Percentiles rank a stretch among this genome's conserved stretches.
Evolutionary conservation across 1,140 invertebrate species (phyloP).

Genomic region (Heliconius eleuchia): DNA sequence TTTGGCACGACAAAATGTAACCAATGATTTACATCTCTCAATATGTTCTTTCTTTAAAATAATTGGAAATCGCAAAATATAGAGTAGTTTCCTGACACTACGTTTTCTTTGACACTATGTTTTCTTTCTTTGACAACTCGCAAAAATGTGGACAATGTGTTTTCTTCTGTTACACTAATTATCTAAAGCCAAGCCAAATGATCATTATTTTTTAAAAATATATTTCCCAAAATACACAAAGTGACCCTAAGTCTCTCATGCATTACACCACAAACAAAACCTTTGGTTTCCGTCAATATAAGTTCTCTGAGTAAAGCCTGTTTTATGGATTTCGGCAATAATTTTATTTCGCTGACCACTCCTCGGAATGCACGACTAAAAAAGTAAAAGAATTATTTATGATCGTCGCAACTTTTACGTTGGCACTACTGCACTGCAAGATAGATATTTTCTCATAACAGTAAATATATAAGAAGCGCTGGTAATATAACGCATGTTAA

Average conservation of each 20-base stretch:
- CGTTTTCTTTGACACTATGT: too few species aligned
- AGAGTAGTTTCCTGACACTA: too few species aligned
- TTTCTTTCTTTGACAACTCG: too few species aligned
- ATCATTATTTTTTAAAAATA: neutral
- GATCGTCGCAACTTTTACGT: slow-evolving; percentile 47
- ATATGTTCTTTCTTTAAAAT: too few species aligned
- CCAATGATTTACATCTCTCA: too few species aligned
- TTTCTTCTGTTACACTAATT: too few species aligned
- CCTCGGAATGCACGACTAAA: slow-evolving; percentile 56
- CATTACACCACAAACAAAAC: slow-evolving; percentile 41
- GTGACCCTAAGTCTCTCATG: slow-evolving; percentile 5
- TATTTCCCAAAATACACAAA: neutral
- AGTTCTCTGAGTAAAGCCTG: slow-evolving; percentile 57
- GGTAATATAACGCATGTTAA: neutral
- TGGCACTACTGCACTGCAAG: slow-evolving; percentile 46
- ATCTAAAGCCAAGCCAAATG: too few species aligned
- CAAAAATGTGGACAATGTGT: too few species aligned
- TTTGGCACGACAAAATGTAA: too few species aligned
- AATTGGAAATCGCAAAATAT: too few species aligned
- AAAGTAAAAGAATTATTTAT: slow-evolving; percentile 48
- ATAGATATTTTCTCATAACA: slow-evolving; percentile 6
- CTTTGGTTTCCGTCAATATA: slow-evolving; percentile 62
- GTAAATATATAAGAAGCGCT: neutral
- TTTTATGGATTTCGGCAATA: slow-evolving; percentile 76
- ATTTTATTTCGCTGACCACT: slow-evolving; percentile 60